Base-by-base conservation (phyloP, 2,888 invertebrate genomes). In the Athalia circularis region DNA sequence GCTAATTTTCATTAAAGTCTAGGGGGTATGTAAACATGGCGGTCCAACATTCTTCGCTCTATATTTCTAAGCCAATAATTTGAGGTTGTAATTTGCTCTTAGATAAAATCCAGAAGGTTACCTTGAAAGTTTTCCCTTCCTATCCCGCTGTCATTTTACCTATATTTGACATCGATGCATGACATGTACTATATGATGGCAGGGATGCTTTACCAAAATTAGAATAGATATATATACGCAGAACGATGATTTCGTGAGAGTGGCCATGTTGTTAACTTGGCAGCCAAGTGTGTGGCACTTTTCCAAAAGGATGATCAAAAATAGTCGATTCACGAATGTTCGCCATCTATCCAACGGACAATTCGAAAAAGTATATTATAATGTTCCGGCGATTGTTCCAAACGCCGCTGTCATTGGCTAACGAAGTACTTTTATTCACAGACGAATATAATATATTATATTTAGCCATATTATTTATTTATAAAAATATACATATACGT, bases 341-440 rank as follows among this genome's bases (percentile, higher is more conserved):
- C 47, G 45, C 45, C 11, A 11, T 59, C 15, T 59, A 45, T n/a
- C 15, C 4, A 45, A 59, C 13, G 43, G 59, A 59, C 59, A 52
- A 59, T 59, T 72, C 59, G 13, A 62, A 29, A 72, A 72, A 59
- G 59, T 45, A n/a, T 3, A n/a, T 47, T 59, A 72, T 57, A 43
- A 65, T 72, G 72, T 72, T 72, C 57, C 57, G 72, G 47, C 72
- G 72, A 47, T 72, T 72, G 72, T 72, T 72, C 59, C 15, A 72
- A 72, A 72, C 72, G n/a, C 13, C 59, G 57, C 57, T 59, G 68
- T 52, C 72, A 59, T 59, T 29, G 57, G 47, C n/a, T 45, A 13
- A 72, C 59, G 5, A 59, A 47, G 57, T 72, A 65, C 6, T 6
- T 15, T 3, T 52, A 13, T 48, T 29, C 29, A n/a, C 52, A 29